Base-by-base conservation (phyloP, 2,113 vertebrate genomes). In the Chaetodon trifascialis region DNA sequence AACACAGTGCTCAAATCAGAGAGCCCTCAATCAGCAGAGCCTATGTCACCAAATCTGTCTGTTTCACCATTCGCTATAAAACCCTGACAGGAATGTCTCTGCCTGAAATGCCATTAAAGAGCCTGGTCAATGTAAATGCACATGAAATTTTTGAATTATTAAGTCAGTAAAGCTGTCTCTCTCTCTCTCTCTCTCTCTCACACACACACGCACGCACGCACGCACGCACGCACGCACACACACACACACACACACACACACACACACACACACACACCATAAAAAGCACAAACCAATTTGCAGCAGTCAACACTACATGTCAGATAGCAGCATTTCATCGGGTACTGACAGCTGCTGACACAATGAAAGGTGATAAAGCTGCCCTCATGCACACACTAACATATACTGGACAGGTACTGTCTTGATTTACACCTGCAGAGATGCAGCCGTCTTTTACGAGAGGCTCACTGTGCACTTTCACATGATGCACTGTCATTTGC, bases 301-400 rank as follows among this genome's bases (percentile, higher is more conserved):
- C 58, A 56, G 56, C 56, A 4, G 40, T 74, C 40, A 42, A 7
- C 4, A 4, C 62, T 25, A 4, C 23, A 62, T 15, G 40, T 55
- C 30, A 69, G 23, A 42, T 12, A 17, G 49, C 40, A 30, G 23
- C 52, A 56, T 56, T 21, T 82, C 65, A 54, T 25, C 23, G 1
- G 11, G 9, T 17, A 7, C 47, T 5, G 64, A 36, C 55, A 75
- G 72, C 72, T 54, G 49, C 60, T 52, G 72, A 40, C 69, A 60
- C 4, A 40, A 8, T 64, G 56, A 65, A 56, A 42, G 5, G 55
- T 19, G 25, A 17, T 14, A 3, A 19, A 30, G 7, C 16, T 21
- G 40, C 4, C 64, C 14, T 19, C 16, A 52, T 8, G 2, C 46
- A 1, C 46, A 23, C 44, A 16, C 47, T 21, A 0, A 38, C 12